phyloP scores from a whole-genome alignment of 2,888 invertebrate genomes.

The Apodemia duryi region DNA sequence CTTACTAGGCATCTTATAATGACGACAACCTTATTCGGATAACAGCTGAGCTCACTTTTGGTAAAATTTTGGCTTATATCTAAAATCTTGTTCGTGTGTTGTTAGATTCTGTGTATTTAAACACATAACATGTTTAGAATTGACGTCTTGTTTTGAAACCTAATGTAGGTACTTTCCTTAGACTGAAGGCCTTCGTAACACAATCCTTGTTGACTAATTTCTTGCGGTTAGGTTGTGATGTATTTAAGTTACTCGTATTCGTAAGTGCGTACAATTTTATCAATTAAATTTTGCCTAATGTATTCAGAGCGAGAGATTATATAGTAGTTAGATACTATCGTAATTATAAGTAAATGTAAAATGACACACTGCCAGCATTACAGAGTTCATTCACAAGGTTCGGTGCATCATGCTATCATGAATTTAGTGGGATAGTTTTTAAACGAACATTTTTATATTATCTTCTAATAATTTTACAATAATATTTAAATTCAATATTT shows the following conservation, averaged over 20 bases:
- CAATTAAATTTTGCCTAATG: neutral
- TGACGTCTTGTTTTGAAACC: neutral
- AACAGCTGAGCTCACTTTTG: neutral
- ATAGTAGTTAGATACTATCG: no score
- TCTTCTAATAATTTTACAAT: no score
- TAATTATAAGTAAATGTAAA: no score
- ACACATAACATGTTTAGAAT: neutral
- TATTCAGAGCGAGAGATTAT: no score
- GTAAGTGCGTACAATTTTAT: neutral
- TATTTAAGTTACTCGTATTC: neutral
- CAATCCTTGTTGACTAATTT: slow-evolving; percentile 5
- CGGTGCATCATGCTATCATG: no score
- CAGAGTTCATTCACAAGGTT: no score
- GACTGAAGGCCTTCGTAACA: neutral
- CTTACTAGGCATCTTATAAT: no score
- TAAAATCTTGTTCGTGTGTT: neutral
- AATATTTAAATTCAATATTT: no score
- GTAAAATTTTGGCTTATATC: neutral
- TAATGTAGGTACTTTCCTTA: neutral
- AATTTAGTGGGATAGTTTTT: no score
- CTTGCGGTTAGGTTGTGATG: neutral
- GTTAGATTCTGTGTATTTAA: neutral
- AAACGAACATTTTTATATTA: no score
- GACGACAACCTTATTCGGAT: neutral
- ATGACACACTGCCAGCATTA: no score